Base-by-base conservation (phyloP, 1,140 invertebrate species). In the Cydia amplana region DNA sequence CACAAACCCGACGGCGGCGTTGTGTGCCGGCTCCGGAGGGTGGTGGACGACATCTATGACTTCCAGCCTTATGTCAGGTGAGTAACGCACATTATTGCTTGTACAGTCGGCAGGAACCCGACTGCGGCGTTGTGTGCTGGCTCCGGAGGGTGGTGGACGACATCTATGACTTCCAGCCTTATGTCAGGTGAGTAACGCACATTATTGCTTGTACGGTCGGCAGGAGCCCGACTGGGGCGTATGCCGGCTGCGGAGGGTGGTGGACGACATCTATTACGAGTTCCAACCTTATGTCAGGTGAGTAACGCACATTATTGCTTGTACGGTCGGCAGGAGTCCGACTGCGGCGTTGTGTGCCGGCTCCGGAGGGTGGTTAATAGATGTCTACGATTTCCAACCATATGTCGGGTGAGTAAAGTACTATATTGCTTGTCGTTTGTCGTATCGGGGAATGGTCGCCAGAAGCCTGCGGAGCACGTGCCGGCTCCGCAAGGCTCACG, bases 251-350 rank as follows among this genome's bases (percentile, higher is more conserved):
- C 80, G 86, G 63, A 83, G 85, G 67, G 91, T 92, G 7, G 77
- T 92, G 63, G 89, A 92, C 77, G 91, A 91, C 72, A 84, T 91
- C 25, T 89, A n/a, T n/a, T n/a, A 91, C 80, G 87, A 91, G 73
- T 91, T 92, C 75, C 80, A 92, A 80, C 91, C 89, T 28, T 91
- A 92, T 85, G 82, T 85, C 76, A 87, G 86, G 89, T 91, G 5
- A 65, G 73, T 79, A 74, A 74, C 76, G 25, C 7, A 36, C 12
- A 43, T 65, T 76, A 72, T 74, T 20, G 49, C 32, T 36, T 36
- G 32, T 36, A 36, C 32, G 7, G 83, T 2, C 83, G 80, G 5
- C 88, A 91, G 77, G 76, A 85, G 25, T 74, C 81, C 14, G 63
- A 55, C 70, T 92, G 91, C 75, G 85, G 89, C 40, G 65, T 91